phyloP scores from a whole-genome alignment of 2,888 invertebrate species.

The Drosophila eohydei region DNA sequence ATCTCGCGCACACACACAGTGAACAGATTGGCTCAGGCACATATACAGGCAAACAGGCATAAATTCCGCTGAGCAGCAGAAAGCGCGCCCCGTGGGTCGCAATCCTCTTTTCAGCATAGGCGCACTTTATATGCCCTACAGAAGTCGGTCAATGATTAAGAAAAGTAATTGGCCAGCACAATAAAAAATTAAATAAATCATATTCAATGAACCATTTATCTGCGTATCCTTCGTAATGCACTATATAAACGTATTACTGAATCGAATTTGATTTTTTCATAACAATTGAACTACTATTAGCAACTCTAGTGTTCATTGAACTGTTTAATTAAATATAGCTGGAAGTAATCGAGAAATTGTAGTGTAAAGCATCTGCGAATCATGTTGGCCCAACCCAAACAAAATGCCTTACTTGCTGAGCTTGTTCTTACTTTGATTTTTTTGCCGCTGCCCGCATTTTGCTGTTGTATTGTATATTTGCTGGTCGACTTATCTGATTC shows the following conservation, averaged over 20 bases:
- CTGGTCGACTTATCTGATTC: slow-evolving; percentile 25
- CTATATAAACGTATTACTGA: background rate
- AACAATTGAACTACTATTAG: background rate
- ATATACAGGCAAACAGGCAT: slow-evolving; percentile 2
- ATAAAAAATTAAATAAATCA: too few relatives aligned
- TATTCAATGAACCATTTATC: background rate
- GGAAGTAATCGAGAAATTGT: too few relatives aligned
- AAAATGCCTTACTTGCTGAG: slow-evolving; percentile 46
- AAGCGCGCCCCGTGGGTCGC: slow-evolving; percentile 42
- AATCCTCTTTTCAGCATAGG: background rate
- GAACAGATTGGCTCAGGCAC: slow-evolving; percentile 16
- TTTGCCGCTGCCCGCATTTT: slow-evolving; percentile 29
- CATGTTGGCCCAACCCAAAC: background rate
- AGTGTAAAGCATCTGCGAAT: slow-evolving; percentile 19
- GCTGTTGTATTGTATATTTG: background rate
- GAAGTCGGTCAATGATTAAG: background rate
- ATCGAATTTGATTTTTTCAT: background rate
- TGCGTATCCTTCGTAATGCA: background rate
- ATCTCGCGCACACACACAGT: slow-evolving; percentile 16
- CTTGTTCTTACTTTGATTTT: slow-evolving; percentile 27
- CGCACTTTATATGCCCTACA: slow-evolving; percentile 22
- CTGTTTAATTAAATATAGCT: background rate
- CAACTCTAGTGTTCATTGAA: background rate
- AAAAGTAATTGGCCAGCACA: too few relatives aligned
- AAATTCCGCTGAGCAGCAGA: slow-evolving; percentile 23